Evolutionary conservation across 2,797 vertebrate genomes (phyloP), one percentile per base, ranked within the genome.

Genomic region (Myotis myotis): DNA sequence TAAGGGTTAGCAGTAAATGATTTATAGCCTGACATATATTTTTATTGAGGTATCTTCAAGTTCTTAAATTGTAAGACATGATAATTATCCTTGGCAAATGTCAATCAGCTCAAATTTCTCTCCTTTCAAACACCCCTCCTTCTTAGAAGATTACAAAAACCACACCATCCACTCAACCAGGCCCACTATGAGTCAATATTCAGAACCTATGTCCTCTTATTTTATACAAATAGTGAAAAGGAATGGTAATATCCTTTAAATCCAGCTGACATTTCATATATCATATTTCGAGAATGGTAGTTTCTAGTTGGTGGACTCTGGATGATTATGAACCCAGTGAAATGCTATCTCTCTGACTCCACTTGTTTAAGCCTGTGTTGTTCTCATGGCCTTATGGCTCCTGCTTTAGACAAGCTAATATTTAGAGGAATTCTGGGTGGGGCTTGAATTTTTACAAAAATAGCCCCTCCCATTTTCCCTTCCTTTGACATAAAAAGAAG

Each of bases 61-160:
- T 78, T 93, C 47, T 95, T 93, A 71, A 80, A 92, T 91, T 92
- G 82, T 95, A 83, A 93, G 89, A 92, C 30, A 90, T 16, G 16
- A n/a, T 57, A 85, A 92, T 78, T 90, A 66, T 75, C 64, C 76
- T 68, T 87, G 53, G 86, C 60, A 93, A 95, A 86, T 76, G 53
- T 20, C 80, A 94, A 38, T n/a, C 44, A 71, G 25, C 41, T 66
- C 70, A 20, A 88, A 76, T 91, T 75, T 70, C 41, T 84, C 49
- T 92, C 53, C 28, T 89, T 76, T 41, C 33, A 41, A 76, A 81
- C 55, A 53, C n/a, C 6, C 72, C 23, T 76, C 57, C 17, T 91
- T 17, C 28, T 94, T 11, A 44, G 13, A 93, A 88, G 36, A 76
- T 62, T 85, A 71, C 19, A 17, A 87, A 87, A 53, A 76, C 49